Conservation (phyloP, 1,140 invertebrate genomes). For the Dendroctonus valens region DNA sequence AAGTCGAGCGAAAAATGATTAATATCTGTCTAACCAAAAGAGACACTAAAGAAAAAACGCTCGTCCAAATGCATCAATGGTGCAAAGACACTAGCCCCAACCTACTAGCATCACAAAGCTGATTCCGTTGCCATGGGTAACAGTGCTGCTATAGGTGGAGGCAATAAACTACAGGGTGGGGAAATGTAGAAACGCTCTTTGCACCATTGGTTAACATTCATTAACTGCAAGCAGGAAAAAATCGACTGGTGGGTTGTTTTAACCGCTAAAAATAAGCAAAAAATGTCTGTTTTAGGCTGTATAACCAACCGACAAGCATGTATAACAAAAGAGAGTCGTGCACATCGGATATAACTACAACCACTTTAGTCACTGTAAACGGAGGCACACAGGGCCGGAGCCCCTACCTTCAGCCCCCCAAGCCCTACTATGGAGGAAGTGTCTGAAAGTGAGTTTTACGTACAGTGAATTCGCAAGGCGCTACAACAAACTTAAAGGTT, state of each 20-base stretch:
- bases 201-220: neutral
- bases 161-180: neutral
- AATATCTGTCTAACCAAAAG: too few species aligned
- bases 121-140: neutral
- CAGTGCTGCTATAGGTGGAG: neutral
- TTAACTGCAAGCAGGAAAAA: neutral
- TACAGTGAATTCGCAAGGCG: too few species aligned
- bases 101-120: neutral
- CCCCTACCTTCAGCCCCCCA: constrained; percentile 44
- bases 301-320: constrained; percentile 58
- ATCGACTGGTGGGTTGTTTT: neutral
- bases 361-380: constrained; percentile 58
- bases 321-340: constrained; percentile 66
- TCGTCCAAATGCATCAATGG: too few species aligned
- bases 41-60: too few species aligned
- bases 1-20: too few species aligned
- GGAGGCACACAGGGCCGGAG: constrained; percentile 40
- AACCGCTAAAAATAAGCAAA: neutral
- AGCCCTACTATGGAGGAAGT: constrained; percentile 40
- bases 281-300: constrained; percentile 54
- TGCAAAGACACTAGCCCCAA: too few species aligned
- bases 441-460: constrained; percentile 31
- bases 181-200: neutral
- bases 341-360: constrained; percentile 67
- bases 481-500: too few species aligned